Evolutionary conservation across 2,888 invertebrate species (phyloP).

Genomic region (Tetramorium bicarinatum): DNA sequence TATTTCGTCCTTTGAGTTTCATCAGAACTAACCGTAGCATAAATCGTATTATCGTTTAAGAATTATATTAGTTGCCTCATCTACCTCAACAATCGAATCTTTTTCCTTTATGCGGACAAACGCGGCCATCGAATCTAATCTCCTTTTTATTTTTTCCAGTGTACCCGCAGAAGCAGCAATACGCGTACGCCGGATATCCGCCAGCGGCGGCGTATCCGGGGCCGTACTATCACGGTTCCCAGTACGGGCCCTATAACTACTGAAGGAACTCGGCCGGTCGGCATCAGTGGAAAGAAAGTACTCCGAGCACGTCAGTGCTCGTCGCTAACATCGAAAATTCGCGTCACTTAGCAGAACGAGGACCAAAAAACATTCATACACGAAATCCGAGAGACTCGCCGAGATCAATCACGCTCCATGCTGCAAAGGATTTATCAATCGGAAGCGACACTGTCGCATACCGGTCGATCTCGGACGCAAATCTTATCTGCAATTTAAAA

Average conservation of each 20-base stretch:
- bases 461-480: background rate
- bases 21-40: conserved; percentile 13
- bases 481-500: background rate
- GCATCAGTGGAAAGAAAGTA: conserved; percentile 55
- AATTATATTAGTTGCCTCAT: background rate
- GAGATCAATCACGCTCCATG: conserved; percentile 8
- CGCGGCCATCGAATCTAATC: conserved; percentile 20
- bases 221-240: conserved; percentile 95
- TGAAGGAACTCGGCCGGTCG: conserved; percentile 86
- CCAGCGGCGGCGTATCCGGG: conserved; percentile 94
- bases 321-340: conserved; percentile 30
- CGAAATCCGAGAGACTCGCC: conserved; percentile 21
- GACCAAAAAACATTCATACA: conserved; percentile 15
- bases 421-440: background rate
- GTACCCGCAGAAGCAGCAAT: conserved; percentile 97
- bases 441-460: background rate
- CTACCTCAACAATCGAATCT: background rate
- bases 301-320: conserved; percentile 56
- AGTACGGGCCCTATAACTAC: conserved; percentile 97
- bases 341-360: conserved; percentile 24
- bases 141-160: conserved; percentile 88
- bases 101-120: background rate
- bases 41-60: background rate
- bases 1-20: background rate
- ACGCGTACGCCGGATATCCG: conserved; percentile 96